Base-by-base conservation (phyloP, 2,888 invertebrate genomes). In the Hydriomena furcata region DNA sequence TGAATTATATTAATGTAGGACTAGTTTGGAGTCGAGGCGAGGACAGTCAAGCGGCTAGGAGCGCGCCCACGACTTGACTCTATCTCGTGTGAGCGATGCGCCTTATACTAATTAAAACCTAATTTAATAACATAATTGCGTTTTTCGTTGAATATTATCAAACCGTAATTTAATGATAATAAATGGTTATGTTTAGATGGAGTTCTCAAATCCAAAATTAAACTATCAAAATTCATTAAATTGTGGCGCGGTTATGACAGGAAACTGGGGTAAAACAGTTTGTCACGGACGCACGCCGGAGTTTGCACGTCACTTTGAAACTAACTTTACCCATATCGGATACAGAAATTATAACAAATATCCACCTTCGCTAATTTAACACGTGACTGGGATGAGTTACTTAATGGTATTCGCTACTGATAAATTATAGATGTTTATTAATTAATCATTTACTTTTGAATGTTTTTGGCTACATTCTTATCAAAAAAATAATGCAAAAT, bases 251-350 rank as follows among this genome's bases (percentile, higher is more conserved):
- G 51, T 45, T 36, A 31, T 36, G 45, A 41, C 48, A 53, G 55
- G 58, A 56, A 51, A 59, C 56, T 56, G 51, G 46, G 52, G 55
- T 53, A 38, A 43, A 38, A 43, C 51, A 55, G 55, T 58, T 56
- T 51, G 58, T 59, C 56, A 53, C 55, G 53, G 44, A 54, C 49
- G 40, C 53, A 44, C 36, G 52, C 37, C 11, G 25, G 36, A 45
- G 45, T 41, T 48, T 10, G 44, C 51, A 20, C 45, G 51, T 51
- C 51, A 51, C 41, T 54, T 49, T 20, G 10, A 37, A 53, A 54
- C 49, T 49, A 43, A 43, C 53, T 51, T 51, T 51, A 51, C 37
- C 44, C 48, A 53, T 53, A 53, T 53, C 53, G 53, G 48, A 53
- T 49, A 49, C 53, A 53, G 53, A 44, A 45, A 53, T 49, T 53